Conservation (phyloP, 2,888 invertebrate species). For the Maniola hyperantus region DNA sequence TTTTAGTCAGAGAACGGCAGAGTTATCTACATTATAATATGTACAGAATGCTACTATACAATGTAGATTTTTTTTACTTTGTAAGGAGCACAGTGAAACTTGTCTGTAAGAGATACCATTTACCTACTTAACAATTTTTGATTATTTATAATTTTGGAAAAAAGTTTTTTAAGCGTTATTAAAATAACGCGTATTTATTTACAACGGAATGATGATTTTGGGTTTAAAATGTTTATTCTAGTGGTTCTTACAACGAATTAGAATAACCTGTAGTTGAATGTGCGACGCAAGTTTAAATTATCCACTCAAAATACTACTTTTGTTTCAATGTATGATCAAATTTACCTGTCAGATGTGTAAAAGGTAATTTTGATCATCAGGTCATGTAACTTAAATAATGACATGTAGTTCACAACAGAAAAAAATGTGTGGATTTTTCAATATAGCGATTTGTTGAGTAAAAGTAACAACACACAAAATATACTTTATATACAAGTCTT, state of each 20-base stretch:
- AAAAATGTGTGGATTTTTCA: too few species aligned
- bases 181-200: background rate
- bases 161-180: background rate
- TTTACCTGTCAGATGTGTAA: background rate
- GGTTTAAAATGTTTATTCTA: background rate
- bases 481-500: too few species aligned
- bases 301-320: background rate
- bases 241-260: slow-evolving; percentile 69
- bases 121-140: background rate
- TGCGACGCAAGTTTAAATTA: slow-evolving; percentile 49
- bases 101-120: too few species aligned
- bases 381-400: background rate
- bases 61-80: too few species aligned
- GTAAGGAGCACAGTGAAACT: too few species aligned
- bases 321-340: background rate
- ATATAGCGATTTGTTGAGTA: too few species aligned
- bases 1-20: too few species aligned
- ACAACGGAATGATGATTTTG: background rate
- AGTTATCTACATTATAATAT: too few species aligned
- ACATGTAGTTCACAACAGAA: too few species aligned
- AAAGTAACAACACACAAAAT: too few species aligned
- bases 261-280: slow-evolving; percentile 46
- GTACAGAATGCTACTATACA: too few species aligned
- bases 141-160: background rate
- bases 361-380: background rate